Evolutionary conservation across 1,140 invertebrate genomes (phyloP), one percentile per base, ranked within the genome.

Genomic region (Conus betulinus): DNA sequence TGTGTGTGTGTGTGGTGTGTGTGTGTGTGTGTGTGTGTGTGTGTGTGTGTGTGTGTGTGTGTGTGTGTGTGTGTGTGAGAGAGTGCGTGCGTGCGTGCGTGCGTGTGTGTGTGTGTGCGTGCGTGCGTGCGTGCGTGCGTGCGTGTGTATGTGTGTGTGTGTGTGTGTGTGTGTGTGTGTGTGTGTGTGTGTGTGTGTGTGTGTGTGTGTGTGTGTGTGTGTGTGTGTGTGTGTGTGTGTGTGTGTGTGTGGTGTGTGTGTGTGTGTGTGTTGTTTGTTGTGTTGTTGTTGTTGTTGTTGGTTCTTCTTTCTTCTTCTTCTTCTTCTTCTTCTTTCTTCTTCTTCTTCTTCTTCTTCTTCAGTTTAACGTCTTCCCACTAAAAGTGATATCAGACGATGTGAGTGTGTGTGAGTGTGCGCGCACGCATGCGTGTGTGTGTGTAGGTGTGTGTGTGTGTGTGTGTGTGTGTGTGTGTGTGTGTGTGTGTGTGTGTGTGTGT

Each of bases 121-220:
- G 52, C 20, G 67, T 71, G 67, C 20, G 13, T 71, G 67, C 20
- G 15, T 71, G 67, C 20, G 15, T 71, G 67, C 23, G 5, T 71
- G 67, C 7, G 67, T 71, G 17, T 17, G 7, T 71, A 71, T 17
- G 17, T 11, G 67, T 11, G 17, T 71, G 67, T 20, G 17, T 15
- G 67, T 71, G 17, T 71, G 67, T 71, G 17, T 71, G 67, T 71
- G 17, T 71, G 67, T 71, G 17, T 71, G 67, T 71, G 17, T 71
- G 67, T 71, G 17, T 71, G 67, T 71, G 17, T 71, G 67, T 71
- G 17, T 71, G 67, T 71, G 17, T 71, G 67, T 71, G 67, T 71
- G 67, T 71, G 67, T 71, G 67, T 71, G 67, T 71, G 67, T 71
- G 67, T 71, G 67, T 71, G 67, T 71, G 67, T 71, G 67, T 71